Percentiles rank a stretch among this genome's conserved stretches.
Conservation (phyloP, 2,113 vertebrate species). For the Hemiscyllium ocellatum region DNA sequence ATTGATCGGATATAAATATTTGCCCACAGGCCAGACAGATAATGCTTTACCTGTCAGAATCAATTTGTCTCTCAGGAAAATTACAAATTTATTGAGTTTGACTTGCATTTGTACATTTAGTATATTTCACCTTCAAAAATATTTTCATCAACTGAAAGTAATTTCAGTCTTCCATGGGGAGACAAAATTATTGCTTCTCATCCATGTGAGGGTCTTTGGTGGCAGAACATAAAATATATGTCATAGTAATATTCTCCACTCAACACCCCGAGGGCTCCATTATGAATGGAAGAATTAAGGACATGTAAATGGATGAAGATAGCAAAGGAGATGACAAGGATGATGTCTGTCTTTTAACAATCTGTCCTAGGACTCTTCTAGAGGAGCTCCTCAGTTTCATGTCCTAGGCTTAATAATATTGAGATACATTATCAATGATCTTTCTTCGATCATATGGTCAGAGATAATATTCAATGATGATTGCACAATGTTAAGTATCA, state of each 20-base stretch:
- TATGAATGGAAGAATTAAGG: background rate
- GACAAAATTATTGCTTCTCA: background rate
- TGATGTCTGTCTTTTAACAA: background rate
- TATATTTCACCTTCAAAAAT: constrained; percentile 21
- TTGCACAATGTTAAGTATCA: too few relatives aligned
- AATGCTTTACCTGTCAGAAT: constrained; percentile 6
- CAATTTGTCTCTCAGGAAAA: constrained; percentile 35
- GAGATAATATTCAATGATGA: too few relatives aligned
- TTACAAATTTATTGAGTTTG: constrained; percentile 39
- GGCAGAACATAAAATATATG: background rate
- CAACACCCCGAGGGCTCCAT: background rate
- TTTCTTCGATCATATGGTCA: too few relatives aligned
- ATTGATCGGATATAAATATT: constrained; percentile 21
- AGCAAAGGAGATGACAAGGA: background rate
- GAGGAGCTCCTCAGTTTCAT: too few relatives aligned
- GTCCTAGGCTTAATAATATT: too few relatives aligned
- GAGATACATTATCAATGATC: too few relatives aligned
- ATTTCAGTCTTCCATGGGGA: background rate
- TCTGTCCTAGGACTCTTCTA: background rate
- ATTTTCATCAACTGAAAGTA: background rate
- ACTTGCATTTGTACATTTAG: constrained; percentile 49
- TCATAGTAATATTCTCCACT: background rate
- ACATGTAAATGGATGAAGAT: background rate
- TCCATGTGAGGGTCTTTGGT: background rate
- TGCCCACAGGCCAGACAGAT: background rate